phyloP scores from a whole-genome alignment of 2,113 vertebrate genomes.

The Myotis davidii region DNA sequence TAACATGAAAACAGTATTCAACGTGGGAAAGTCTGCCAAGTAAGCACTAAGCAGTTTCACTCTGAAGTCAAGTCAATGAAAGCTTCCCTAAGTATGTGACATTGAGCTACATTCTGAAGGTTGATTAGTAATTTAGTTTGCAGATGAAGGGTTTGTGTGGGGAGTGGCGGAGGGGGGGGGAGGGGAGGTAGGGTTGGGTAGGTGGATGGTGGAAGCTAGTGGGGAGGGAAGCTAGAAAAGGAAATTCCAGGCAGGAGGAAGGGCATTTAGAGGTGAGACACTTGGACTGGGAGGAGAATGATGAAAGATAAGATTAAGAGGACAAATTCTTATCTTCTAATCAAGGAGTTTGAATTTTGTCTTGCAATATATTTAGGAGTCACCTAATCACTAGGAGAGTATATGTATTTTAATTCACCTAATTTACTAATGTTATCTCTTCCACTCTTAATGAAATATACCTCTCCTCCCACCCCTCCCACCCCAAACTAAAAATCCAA shows the following conservation, averaged over 20 bases:
- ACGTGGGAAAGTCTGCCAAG: neutral
- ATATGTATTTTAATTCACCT: neutral
- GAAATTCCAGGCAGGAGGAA: neutral
- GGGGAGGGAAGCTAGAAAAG: neutral
- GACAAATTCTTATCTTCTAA: neutral
- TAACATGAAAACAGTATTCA: neutral
- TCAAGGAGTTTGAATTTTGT: neutral
- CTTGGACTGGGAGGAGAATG: neutral
- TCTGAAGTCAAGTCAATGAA: neutral
- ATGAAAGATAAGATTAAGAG: neutral
- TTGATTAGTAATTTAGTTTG: neutral
- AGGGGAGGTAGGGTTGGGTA: no score
- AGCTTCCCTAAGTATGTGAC: neutral
- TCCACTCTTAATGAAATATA: neutral
- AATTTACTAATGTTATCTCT: neutral
- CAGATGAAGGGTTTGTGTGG: neutral
- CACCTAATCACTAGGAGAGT: neutral
- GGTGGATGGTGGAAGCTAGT: no score
- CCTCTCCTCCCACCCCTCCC: no score
- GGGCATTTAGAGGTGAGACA: neutral
- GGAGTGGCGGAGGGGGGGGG: no score
- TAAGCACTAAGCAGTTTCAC: neutral
- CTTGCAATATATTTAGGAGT: neutral
- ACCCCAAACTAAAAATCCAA: neutral
- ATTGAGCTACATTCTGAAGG: neutral